These are phyloP conservation scores for Nerophis ophidion DNA, from an alignment of 2,113 vertebrate species.

Conservation along the genomic window DNA sequence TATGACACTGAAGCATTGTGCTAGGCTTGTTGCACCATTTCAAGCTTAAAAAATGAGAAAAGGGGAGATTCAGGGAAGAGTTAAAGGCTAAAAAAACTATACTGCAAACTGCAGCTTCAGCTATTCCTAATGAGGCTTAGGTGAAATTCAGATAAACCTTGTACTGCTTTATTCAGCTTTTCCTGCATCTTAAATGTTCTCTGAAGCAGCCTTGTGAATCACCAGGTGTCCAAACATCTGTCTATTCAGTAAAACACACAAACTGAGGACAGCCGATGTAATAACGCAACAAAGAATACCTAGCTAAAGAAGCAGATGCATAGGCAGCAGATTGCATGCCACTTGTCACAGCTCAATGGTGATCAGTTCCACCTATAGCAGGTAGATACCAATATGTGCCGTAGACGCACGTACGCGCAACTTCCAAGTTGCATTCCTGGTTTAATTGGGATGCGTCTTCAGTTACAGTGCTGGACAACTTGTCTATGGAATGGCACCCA, in stretches of 20 bases:
- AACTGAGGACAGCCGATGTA: neutral
- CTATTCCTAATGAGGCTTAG: neutral
- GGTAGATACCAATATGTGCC: conserved; percentile 13
- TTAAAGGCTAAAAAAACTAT: neutral
- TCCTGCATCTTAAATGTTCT: conserved; percentile 7
- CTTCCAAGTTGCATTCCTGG: too few species aligned
- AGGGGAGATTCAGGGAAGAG: neutral
- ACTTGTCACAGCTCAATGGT: conserved; percentile 5
- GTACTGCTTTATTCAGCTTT: conserved; percentile 3
- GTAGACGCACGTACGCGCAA: too few species aligned
- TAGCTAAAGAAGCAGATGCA: conserved; percentile 14
- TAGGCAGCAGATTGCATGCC: conserved; percentile 10
- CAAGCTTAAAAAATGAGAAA: neutral
- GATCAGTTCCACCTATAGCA: conserved; percentile 25
- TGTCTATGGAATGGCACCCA: too few species aligned
- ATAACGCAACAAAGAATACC: neutral
- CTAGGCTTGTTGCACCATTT: neutral
- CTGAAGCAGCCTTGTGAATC: conserved; percentile 1
- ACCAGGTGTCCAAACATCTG: neutral
- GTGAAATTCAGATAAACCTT: neutral
- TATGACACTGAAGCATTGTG: conserved; percentile 7
- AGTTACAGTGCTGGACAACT: too few species aligned
- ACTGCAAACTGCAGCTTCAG: conserved; percentile 1
- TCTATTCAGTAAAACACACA: neutral
- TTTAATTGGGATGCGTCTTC: too few species aligned